These are phyloP conservation scores for Myotis planiceps DNA, from an alignment of 2,797 vertebrate genomes.

Conservation along the genomic window DNA sequence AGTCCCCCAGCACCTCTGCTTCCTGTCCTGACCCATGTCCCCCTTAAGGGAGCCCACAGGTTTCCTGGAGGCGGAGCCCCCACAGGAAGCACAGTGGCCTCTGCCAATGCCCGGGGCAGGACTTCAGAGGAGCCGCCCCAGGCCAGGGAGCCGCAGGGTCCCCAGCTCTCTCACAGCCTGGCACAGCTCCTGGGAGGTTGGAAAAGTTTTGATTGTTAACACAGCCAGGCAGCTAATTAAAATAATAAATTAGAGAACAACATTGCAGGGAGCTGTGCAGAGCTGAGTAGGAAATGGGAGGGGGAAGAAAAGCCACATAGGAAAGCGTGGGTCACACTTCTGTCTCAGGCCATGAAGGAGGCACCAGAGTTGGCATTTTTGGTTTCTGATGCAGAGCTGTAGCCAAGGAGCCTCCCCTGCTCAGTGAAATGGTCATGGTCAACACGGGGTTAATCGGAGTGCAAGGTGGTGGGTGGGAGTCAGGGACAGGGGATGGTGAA, in stretches of 20 bases:
- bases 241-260: slow-evolving; percentile 73
- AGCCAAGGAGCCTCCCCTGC: not conserved
- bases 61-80: not conserved
- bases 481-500: not conserved
- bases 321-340: not conserved
- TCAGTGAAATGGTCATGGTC: not conserved
- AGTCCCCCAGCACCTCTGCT: not conserved
- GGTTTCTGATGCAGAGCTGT: not conserved
- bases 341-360: not conserved
- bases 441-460: not conserved
- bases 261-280: not conserved
- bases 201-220: slow-evolving; percentile 62
- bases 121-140: not conserved
- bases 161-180: not conserved
- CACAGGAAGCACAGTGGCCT: not conserved
- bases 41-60: not conserved
- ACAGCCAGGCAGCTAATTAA: slow-evolving; percentile 75
- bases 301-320: not conserved
- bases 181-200: slow-evolving; percentile 50
- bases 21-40: not conserved
- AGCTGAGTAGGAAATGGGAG: not conserved
- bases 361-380: not conserved
- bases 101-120: not conserved
- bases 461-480: not conserved
- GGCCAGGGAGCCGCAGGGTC: not conserved